Base-by-base conservation (phyloP, 2,797 vertebrate species). In the Amblyraja radiata region DNA sequence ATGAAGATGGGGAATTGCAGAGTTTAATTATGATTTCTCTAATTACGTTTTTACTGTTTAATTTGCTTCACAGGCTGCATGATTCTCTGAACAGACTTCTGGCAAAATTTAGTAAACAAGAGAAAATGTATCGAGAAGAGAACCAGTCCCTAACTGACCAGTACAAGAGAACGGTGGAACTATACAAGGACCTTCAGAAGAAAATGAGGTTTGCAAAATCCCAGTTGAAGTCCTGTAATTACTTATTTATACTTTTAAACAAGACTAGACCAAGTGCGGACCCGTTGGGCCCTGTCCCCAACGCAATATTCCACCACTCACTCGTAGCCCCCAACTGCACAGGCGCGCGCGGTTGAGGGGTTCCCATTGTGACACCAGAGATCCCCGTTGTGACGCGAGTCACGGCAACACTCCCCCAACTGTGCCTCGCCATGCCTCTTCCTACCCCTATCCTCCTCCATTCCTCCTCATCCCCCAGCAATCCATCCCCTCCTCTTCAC, bases 151-250 rank as follows among this genome's bases (percentile, higher is more conserved):
- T 97, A 93, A 95, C 94, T 0, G 94, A 95, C 0, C 95, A 97
- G 93, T 96, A 96, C 71, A 94, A 96, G 78, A 95, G 95, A 25
- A 94, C 95, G 0, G 84, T 94, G n/a, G 93, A 94, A 54, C 96
- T 97, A 73, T 96, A 96, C 94, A 96, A 97, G 94, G 95, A 96
- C 54, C 58, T 97, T 46, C 96, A 97, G 95, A 96, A 95, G 95
- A 97, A 96, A 93, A 96, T 96, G 90, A 97, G 96, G 98, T 98
- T 92, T 68, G 28, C 11, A 25, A 84, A 74, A 46, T 76, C 32
- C 23, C 68, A 90, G 13, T 90, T 46, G 88, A 39, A 90, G 46
- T 25, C 16, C 25, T 46, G 18, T 36, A 76, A 74, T 65, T 76
- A 10, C 6, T 73, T 73, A 4, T 73, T 63, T 86, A 58, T 86